These are phyloP conservation scores for Microtus obscurus DNA, from an alignment of 2,797 vertebrate genomes.

Conservation along the genomic window DNA sequence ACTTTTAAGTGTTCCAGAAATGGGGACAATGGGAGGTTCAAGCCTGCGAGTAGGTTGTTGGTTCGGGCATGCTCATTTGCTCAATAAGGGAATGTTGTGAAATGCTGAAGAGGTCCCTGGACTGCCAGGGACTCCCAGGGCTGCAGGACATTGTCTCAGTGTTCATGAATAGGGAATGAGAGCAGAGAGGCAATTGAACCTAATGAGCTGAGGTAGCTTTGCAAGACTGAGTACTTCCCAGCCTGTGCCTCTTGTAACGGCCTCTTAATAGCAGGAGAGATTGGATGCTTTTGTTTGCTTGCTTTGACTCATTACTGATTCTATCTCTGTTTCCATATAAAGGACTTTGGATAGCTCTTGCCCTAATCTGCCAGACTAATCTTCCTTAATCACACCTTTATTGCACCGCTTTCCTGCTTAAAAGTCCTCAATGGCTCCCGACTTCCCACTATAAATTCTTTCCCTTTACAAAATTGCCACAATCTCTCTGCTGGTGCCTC, in stretches of 20 bases:
- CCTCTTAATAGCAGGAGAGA: constrained; percentile 54
- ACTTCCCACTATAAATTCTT: constrained; percentile 63
- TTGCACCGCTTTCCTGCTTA: constrained; percentile 65
- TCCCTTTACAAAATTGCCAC: constrained; percentile 69
- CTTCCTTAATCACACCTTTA: constrained; percentile 73
- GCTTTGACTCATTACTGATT: constrained; percentile 63
- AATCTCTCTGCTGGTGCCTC: constrained; percentile 36
- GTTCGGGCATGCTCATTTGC: constrained; percentile 5
- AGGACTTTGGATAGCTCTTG: constrained; percentile 61
- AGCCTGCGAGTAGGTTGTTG: not conserved
- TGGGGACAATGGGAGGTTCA: constrained; percentile 1
- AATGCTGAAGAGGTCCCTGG: constrained; percentile 57
- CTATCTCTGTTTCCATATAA: constrained; percentile 38
- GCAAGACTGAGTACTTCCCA: constrained; percentile 37
- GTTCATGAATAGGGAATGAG: constrained; percentile 61
- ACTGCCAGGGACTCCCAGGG: not conserved
- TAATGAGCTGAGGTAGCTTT: constrained; percentile 75
- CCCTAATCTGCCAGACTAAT: constrained; percentile 68
- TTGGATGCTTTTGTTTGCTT: not conserved
- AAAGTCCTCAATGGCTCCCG: constrained; percentile 65
- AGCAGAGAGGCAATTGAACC: constrained; percentile 78
- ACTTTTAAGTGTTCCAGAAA: constrained; percentile 49
- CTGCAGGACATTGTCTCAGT: not conserved
- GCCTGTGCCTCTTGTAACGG: constrained; percentile 24
- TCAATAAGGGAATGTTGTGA: not conserved